A percentile compares a stretch with the other conserved stretches of the same genome.
Evolutionary conservation across 2,888 invertebrate species (phyloP).

Genomic region (Dysmachus trigonus): DNA sequence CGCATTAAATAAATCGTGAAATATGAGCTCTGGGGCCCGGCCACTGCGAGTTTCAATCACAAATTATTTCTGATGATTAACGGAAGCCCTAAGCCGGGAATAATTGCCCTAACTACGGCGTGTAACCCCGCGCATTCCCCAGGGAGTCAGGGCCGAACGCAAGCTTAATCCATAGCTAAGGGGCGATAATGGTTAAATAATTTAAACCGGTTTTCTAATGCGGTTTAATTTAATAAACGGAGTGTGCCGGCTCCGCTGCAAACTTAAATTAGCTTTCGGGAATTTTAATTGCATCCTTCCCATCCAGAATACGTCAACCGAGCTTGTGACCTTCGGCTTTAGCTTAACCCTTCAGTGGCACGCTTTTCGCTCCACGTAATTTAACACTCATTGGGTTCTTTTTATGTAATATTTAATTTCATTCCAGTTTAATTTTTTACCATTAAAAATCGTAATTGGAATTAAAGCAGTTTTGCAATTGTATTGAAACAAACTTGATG

Average conservation of each 20-base stretch:
- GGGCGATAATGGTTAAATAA: neutral
- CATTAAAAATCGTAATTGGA: neutral
- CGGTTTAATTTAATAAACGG: constrained; percentile 1
- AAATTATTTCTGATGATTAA: constrained; percentile 37
- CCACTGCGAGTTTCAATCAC: neutral
- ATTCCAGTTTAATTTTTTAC: neutral
- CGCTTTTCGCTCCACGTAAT: constrained; percentile 43
- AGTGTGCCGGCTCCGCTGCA: neutral
- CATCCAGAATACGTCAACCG: neutral
- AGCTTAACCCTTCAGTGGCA: neutral
- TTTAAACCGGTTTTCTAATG: constrained; percentile 5
- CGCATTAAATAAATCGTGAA: constrained; percentile 30
- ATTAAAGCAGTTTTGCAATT: neutral
- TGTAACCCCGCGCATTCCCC: neutral
- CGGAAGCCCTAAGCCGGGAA: neutral
- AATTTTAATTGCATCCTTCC: constrained; percentile 44
- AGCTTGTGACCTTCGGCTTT: neutral
- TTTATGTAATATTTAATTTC: neutral
- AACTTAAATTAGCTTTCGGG: constrained; percentile 37
- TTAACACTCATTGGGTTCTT: constrained; percentile 44
- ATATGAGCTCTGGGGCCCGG: neutral
- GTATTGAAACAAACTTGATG: neutral
- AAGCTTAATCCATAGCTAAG: neutral
- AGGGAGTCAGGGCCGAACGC: neutral
- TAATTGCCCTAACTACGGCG: neutral